phyloP scores from a whole-genome alignment of 1,140 invertebrate species.

The Conopomorpha cramerella region DNA sequence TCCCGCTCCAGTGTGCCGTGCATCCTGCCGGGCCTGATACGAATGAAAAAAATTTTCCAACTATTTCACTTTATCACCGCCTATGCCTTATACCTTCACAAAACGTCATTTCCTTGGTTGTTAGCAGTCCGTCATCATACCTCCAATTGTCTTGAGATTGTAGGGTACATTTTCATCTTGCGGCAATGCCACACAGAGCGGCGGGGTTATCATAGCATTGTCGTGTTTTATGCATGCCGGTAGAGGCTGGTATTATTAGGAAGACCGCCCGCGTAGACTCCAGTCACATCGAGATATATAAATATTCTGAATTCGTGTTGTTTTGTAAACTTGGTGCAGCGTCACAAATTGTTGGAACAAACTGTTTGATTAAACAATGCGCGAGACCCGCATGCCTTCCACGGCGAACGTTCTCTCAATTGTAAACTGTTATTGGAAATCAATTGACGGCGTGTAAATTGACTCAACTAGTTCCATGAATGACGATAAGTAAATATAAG shows the following conservation, averaged over 20 bases:
- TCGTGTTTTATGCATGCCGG: too few relatives aligned
- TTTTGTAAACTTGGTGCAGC: conserved; percentile 22
- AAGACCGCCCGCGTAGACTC: too few relatives aligned
- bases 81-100: too few relatives aligned
- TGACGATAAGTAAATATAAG: too few relatives aligned
- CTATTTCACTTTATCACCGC: conserved; percentile 26
- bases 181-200: too few relatives aligned
- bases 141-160: too few relatives aligned
- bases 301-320: conserved; percentile 6
- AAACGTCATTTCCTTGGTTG: conserved; percentile 9
- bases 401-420: conserved; percentile 46
- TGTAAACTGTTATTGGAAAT: conserved; percentile 57
- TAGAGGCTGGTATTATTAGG: too few relatives aligned
- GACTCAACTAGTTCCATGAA: conserved; percentile 26
- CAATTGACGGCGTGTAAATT: conserved; percentile 46
- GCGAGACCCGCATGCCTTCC: conserved; percentile 41
- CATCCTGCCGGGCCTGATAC: conserved; percentile 43
- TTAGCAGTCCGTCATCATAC: conserved; percentile 2
- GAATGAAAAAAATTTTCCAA: conserved; percentile 39
- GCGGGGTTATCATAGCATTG: too few relatives aligned
- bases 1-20: conserved; percentile 52
- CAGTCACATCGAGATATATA: too few relatives aligned
- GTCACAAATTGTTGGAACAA: conserved; percentile 23
- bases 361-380: conserved; percentile 49
- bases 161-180: too few relatives aligned